A percentile compares a stretch with the other conserved stretches of the same genome.
These are phyloP conservation scores for Sphyrna mokarran DNA, from an alignment of 2,113 vertebrate species.

Conservation along the genomic window DNA sequence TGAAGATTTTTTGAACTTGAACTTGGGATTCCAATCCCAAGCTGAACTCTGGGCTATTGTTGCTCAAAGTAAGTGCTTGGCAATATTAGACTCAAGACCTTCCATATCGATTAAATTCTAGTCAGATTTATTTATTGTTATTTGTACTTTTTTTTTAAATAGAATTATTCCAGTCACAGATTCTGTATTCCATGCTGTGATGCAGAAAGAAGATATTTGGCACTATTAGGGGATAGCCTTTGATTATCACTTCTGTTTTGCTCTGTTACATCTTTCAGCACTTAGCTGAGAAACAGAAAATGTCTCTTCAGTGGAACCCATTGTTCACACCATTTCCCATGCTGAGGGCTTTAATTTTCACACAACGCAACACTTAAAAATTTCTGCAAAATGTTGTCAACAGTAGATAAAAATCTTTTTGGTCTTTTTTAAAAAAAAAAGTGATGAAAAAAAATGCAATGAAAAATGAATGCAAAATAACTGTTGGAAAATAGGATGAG, in stretches of 20 bases:
- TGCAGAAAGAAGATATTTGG: neutral
- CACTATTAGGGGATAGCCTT: neutral
- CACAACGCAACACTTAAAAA: neutral
- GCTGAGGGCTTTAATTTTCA: neutral
- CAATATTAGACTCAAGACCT: neutral
- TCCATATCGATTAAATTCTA: neutral
- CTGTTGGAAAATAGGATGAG: neutral
- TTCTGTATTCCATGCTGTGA: neutral
- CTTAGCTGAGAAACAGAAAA: neutral
- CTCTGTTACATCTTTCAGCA: neutral
- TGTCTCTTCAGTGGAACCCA: neutral
- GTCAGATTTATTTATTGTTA: neutral
- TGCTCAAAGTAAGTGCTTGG: neutral
- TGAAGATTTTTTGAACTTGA: neutral
- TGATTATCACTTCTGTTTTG: neutral
- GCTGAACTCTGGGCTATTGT: neutral
- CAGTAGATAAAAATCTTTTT: neutral
- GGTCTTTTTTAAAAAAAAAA: neutral
- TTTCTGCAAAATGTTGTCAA: neutral
- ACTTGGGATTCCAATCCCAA: neutral
- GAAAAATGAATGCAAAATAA: neutral
- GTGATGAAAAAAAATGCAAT: neutral
- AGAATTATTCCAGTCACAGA: neutral
- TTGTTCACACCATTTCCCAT: neutral
- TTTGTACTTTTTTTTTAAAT: neutral